Evolutionary conservation across 2,113 vertebrate genomes (phyloP).

Genomic region (Brachyhypopomus gauderio): DNA sequence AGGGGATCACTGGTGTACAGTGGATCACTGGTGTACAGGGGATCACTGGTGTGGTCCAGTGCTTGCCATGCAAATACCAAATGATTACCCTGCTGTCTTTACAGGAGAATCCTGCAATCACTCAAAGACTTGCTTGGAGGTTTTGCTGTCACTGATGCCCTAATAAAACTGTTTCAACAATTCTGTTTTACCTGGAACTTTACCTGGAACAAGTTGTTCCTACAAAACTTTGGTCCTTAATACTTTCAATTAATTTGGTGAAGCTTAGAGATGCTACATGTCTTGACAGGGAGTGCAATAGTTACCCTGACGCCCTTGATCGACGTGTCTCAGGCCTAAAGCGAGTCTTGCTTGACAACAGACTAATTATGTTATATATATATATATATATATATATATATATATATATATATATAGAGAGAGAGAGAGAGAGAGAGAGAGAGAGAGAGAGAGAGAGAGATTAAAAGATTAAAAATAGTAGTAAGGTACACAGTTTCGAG

Average conservation of each 20-base stretch:
- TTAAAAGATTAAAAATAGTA: too few relatives aligned
- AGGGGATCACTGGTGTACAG: too few relatives aligned
- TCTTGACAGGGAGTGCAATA: slow-evolving; percentile 30
- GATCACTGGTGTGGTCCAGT: neutral
- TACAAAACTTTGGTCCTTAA: neutral
- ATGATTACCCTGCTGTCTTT: neutral
- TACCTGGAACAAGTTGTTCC: slow-evolving; percentile 2
- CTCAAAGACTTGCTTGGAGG: neutral
- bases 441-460: too few relatives aligned
- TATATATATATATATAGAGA: too few relatives aligned
- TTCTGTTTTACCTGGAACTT: neutral
- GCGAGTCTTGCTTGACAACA: slow-evolving; percentile 63
- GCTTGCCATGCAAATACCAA: neutral
- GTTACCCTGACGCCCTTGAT: slow-evolving; percentile 3
- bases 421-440: too few relatives aligned
- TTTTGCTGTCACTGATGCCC: neutral
- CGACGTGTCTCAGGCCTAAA: slow-evolving; percentile 18
- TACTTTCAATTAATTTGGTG: neutral
- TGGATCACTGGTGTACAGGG: too few relatives aligned
- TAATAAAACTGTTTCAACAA: neutral
- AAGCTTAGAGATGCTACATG: slow-evolving; percentile 3
- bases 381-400: too few relatives aligned
- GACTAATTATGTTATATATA: slow-evolving; percentile 63
- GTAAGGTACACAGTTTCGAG: too few relatives aligned
- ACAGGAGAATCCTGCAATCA: neutral